phyloP scores from a whole-genome alignment of 1,140 invertebrate genomes.

The Chironomus striatipennis region DNA sequence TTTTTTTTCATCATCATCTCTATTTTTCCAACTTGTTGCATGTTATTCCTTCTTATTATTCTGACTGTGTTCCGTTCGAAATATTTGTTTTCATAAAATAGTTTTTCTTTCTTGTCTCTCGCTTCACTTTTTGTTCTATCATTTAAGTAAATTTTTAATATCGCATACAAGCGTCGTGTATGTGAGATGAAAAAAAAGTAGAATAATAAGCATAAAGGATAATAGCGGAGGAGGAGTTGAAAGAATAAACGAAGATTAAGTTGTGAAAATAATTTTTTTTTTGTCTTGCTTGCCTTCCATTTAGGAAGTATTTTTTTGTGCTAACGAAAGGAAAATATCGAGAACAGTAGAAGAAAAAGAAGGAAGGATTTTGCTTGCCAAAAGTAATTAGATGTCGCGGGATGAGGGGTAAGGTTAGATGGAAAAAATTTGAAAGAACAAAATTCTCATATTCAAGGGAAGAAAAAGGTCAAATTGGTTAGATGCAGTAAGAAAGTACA shows the following conservation, averaged over 20 bases:
- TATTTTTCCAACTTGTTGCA: not conserved
- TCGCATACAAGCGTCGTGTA: no score
- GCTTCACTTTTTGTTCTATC: no score
- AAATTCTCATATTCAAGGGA: not conserved
- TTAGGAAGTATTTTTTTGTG: no score
- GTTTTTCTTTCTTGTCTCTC: not conserved
- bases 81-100: not conserved
- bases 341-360: not conserved
- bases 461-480: not conserved
- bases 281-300: no score
- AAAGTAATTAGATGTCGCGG: not conserved
- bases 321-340: not conserved
- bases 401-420: not conserved
- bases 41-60: constrained; percentile 8
- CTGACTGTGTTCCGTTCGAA: not conserved
- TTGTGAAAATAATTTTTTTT: no score
- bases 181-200: not conserved
- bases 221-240: not conserved
- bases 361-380: not conserved
- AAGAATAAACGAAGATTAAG: no score
- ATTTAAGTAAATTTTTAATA: no score
- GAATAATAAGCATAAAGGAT: not conserved
- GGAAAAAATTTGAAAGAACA: not conserved
- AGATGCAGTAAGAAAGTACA: not conserved
- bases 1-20: not conserved